A percentile compares a stretch with the other conserved stretches of the same genome.
Evolutionary conservation across 2,113 vertebrate genomes (phyloP).

Genomic region (Rhombomys opimus): DNA sequence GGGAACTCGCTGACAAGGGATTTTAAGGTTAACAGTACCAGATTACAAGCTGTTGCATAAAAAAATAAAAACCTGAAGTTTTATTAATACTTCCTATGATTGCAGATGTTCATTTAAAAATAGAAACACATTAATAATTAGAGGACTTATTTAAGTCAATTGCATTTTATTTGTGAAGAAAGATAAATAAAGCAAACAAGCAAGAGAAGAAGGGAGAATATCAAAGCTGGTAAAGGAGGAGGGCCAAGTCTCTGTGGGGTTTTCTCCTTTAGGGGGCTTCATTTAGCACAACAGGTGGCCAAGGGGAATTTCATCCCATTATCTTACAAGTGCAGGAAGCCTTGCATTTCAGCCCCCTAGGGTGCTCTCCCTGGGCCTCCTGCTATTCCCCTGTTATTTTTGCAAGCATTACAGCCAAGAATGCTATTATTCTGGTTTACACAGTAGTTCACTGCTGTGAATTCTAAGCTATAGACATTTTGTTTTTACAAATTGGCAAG

Average conservation of each 20-base stretch:
- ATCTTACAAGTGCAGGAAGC: slow-evolving; percentile 15
- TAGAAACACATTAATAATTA: slow-evolving; percentile 74
- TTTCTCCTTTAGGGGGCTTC: slow-evolving; percentile 19
- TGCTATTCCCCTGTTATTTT: slow-evolving; percentile 53
- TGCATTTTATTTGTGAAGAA: slow-evolving; percentile 55
- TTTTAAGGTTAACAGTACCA: slow-evolving; percentile 28
- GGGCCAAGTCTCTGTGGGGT: not conserved
- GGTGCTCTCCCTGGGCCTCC: not conserved
- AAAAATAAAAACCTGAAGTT: not conserved
- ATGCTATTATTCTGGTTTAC: slow-evolving; percentile 53
- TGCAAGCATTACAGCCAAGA: slow-evolving; percentile 21
- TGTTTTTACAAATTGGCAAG: not conserved
- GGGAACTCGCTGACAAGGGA: not conserved
- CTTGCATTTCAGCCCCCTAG: slow-evolving; percentile 43
- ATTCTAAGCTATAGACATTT: not conserved
- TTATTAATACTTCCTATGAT: slow-evolving; percentile 57
- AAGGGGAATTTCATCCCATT: not conserved
- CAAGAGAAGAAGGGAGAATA: not conserved
- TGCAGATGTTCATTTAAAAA: slow-evolving; percentile 70
- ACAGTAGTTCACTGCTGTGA: slow-evolving; percentile 65
- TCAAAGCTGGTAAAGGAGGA: slow-evolving; percentile 18
- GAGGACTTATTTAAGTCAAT: slow-evolving; percentile 49
- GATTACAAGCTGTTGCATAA: slow-evolving; percentile 1
- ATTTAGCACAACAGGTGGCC: slow-evolving; percentile 52
- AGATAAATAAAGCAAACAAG: not conserved